Base-by-base conservation (phyloP, 2,888 invertebrate genomes). In the Meliscaeva auricollis region DNA sequence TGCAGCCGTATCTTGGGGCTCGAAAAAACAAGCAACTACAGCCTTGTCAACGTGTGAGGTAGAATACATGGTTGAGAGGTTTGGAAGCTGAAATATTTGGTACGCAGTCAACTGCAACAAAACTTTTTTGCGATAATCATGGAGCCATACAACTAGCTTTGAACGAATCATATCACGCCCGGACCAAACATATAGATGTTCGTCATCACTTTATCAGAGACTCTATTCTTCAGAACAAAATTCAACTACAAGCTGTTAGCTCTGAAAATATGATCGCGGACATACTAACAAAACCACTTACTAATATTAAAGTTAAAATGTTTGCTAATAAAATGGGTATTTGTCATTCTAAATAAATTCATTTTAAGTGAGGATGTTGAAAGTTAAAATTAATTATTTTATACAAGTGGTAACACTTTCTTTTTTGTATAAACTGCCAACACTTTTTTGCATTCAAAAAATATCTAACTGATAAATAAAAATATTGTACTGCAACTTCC, bases 41-140 rank as follows among this genome's bases (percentile, higher is more conserved):
- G 73, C 73, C 9, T 38, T 62, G 3, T 44, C 44, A 3, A 38
- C 48, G n/a, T 50, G 38, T 38, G 72, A 72, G 22, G 50, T 60
- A 38, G 62, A 62, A n/a, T 73, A 64, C n/a, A 74, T 74, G 64
- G 48, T 9, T 75, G 8, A 66, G 56, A 32, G 26, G 74, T 17
- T 15, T 64, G 52, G 17, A 54, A 30, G 54, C 15, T 20, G 46
- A 74, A 9, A 54, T 64, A 7, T 54, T 64, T 48, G 6, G 7
- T 64, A 17, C 46, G 48, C 46, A 48, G 11, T 17, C 48, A 46
- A 15, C n/a, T 8, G 48, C 48, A 17, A 48, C 46, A 15, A 30
- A 46, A 32, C 26, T 62, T 38, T 62, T 20, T 22, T 62, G 62
- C 26, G 62, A 62, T 6, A 62, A 64, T 15, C n/a, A 64, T 20